Evolutionary conservation across 2,113 vertebrate genomes (phyloP).

Genomic region (Mesocricetus auratus): DNA sequence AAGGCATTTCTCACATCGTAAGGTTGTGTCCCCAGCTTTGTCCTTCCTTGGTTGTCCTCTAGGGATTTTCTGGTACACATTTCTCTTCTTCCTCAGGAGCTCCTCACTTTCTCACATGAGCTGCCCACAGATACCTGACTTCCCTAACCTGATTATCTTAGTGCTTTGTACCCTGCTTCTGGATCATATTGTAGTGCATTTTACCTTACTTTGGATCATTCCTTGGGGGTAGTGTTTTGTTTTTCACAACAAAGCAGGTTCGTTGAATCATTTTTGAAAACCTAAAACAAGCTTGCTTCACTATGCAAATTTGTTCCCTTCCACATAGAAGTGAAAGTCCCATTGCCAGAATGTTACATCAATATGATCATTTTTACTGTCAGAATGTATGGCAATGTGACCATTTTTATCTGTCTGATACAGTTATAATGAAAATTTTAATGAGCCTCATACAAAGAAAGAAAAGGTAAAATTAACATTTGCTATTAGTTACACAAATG

Average conservation of each 20-base stretch:
- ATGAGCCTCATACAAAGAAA: not conserved
- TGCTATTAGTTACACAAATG: slow-evolving; percentile 12
- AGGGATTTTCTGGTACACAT: not conserved
- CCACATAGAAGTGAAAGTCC: not conserved
- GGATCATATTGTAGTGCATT: not conserved
- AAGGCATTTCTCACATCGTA: not conserved
- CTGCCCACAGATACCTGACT: not conserved
- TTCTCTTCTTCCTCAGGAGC: not conserved
- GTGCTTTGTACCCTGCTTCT: not conserved
- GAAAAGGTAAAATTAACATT: slow-evolving; percentile 38
- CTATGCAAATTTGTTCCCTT: not conserved
- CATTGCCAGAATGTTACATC: not conserved
- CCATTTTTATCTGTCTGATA: not conserved
- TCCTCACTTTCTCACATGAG: not conserved
- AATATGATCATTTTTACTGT: not conserved
- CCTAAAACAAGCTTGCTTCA: not conserved
- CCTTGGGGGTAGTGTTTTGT: not conserved
- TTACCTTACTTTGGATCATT: not conserved
- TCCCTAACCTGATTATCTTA: not conserved
- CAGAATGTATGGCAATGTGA: not conserved
- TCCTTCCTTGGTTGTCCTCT: not conserved
- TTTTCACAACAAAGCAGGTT: not conserved
- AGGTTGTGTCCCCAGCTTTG: not conserved
- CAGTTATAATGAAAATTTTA: not conserved
- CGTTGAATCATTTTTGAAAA: not conserved